phyloP scores from a whole-genome alignment of 2,797 vertebrate species.

The Gymnoscopelus microlampas region DNA sequence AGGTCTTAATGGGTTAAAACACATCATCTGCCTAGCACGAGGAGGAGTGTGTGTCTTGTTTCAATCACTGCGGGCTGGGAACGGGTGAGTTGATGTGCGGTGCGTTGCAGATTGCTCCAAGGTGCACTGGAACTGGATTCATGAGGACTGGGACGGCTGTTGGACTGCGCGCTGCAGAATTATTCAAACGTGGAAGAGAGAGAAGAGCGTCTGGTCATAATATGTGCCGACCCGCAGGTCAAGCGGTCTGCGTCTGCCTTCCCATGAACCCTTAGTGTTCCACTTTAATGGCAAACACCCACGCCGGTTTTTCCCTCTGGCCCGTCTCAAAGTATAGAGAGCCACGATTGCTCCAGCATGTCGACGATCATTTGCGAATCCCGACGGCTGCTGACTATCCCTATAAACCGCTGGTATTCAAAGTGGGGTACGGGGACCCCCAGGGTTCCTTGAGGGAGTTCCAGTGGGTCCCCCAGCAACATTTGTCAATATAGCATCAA shows the following conservation, averaged over 20 bases:
- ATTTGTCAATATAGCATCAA: no score
- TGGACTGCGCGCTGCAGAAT: conserved; percentile 25
- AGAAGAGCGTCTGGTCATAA: conserved; percentile 43
- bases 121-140: conserved; percentile 48
- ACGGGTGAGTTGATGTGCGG: conserved; percentile 51
- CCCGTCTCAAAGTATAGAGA: conserved; percentile 11
- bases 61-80: conserved; percentile 42
- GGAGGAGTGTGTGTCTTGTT: conserved; percentile 50
- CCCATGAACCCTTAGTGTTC: neutral
- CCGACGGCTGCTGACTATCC: neutral
- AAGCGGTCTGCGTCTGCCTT: conserved; percentile 51
- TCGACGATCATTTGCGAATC: neutral
- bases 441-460: no score
- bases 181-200: conserved; percentile 22
- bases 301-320: conserved; percentile 30
- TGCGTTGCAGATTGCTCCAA: conserved; percentile 62
- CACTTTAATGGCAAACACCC: conserved; percentile 9
- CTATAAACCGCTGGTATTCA: conserved; percentile 14
- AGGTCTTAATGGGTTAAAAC: no score
- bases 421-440: no score
- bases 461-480: no score
- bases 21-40: conserved; percentile 44
- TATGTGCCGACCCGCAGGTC: conserved; percentile 48
- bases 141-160: neutral
- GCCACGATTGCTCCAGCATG: neutral